These are phyloP conservation scores for Paguma larvata DNA, from an alignment of 2,797 vertebrate species.

Conservation along the genomic window DNA sequence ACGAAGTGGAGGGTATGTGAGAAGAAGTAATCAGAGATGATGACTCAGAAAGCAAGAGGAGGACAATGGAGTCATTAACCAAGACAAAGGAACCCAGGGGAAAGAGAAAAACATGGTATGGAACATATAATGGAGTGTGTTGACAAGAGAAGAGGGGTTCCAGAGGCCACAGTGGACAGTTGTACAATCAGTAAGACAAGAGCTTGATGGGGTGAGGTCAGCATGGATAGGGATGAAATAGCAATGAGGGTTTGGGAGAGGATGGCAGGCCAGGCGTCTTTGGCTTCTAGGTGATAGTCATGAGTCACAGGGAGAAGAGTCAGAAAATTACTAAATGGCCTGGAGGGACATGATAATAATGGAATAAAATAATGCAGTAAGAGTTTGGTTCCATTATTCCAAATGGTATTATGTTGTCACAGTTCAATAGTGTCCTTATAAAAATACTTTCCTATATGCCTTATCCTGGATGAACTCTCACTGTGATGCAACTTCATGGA, in stretches of 20 bases:
- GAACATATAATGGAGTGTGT: rapidly evolving
- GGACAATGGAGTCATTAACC: neutral
- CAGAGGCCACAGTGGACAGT: neutral
- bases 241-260: neutral
- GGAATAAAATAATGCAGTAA: neutral
- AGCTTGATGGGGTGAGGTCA: neutral
- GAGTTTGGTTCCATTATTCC: neutral
- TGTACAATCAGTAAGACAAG: neutral
- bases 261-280: neutral
- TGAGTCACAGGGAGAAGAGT: neutral
- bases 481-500: neutral
- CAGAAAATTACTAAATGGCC: neutral
- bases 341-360: neutral
- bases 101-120: neutral
- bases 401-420: neutral
- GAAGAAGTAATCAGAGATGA: neutral
- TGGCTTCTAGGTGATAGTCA: neutral
- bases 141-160: neutral
- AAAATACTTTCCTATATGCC: neutral
- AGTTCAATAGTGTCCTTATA: neutral
- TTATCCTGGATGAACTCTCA: neutral
- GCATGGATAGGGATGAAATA: neutral
- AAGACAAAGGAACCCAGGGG: neutral
- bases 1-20: neutral
- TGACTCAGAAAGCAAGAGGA: neutral